Conservation (phyloP, 92 coral and sea anemone species). For the Nematostella vectensis region DNA sequence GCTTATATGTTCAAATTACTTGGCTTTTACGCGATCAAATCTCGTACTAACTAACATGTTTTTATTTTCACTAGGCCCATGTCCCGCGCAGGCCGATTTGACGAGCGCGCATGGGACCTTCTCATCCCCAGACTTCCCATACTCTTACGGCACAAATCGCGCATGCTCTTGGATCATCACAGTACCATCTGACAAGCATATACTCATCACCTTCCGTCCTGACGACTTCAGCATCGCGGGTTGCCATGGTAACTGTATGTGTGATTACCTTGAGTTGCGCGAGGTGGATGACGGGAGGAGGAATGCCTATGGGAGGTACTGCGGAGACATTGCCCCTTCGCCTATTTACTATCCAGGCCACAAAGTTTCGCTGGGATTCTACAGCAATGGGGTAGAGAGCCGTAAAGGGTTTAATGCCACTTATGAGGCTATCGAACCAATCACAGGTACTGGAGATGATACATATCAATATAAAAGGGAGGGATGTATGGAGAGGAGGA, state of each 20-base stretch:
- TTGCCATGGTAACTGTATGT: constrained; percentile 14
- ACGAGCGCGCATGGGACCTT: constrained; percentile 4
- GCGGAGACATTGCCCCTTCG: constrained; percentile 18
- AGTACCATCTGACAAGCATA: constrained; percentile 25
- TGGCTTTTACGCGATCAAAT: too few relatives aligned
- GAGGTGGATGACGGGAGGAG: background rate
- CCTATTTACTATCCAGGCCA: constrained; percentile 10
- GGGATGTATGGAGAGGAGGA: too few relatives aligned
- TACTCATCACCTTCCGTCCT: constrained; percentile 21
- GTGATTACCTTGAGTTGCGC: constrained; percentile 14
- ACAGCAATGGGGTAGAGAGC: constrained; percentile 8
- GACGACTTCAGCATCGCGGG: constrained; percentile 19
- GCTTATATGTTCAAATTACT: too few relatives aligned
- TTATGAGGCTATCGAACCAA: constrained; percentile 5
- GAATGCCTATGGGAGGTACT: constrained; percentile 11
- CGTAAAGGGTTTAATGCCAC: constrained; percentile 22
- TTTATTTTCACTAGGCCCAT: constrained; percentile 32
- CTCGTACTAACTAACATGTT: too few relatives aligned
- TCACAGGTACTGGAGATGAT: constrained; percentile 5
- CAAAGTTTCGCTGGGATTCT: background rate
- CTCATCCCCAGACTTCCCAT: constrained; percentile 24
- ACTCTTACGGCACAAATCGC: constrained; percentile 21
- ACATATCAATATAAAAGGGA: background rate
- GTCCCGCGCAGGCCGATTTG: constrained; percentile 21
- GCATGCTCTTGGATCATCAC: constrained; percentile 25